These are phyloP conservation scores for Dorcus parallelipipedus DNA, from an alignment of 2,888 invertebrate genomes.

Conservation along the genomic window DNA sequence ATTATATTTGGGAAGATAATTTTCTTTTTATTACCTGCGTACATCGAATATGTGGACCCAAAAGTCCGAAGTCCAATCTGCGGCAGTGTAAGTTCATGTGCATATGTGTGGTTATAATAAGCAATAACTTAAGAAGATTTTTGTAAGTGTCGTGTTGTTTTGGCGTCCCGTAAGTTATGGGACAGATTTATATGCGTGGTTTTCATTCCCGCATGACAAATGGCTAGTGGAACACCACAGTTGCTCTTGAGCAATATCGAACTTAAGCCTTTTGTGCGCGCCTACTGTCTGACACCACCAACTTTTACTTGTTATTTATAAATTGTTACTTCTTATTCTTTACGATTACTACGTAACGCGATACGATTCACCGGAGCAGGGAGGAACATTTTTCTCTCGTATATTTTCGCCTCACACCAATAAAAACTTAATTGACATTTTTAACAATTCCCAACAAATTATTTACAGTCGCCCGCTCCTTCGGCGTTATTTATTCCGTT, in stretches of 20 bases:
- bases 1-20: background rate
- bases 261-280: constrained; percentile 30
- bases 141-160: constrained; percentile 47
- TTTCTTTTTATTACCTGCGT: background rate
- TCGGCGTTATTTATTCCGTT: too few species aligned
- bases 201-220: constrained; percentile 42
- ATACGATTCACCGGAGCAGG: background rate
- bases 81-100: constrained; percentile 18
- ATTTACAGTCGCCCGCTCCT: too few species aligned
- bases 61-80: constrained; percentile 8
- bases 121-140: constrained; percentile 46
- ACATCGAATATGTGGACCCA: background rate
- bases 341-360: background rate
- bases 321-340: constrained; percentile 6
- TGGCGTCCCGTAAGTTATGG: constrained; percentile 46
- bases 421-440: background rate
- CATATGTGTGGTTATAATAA: constrained; percentile 39
- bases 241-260: constrained; percentile 24
- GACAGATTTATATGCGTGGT: constrained; percentile 45
- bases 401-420: background rate
- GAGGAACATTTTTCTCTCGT: background rate
- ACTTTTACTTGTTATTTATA: constrained; percentile 19
- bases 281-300: constrained; percentile 36
- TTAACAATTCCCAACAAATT: background rate
- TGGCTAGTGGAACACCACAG: constrained; percentile 33